Conservation (phyloP, 2,888 invertebrate genomes). For the Lacanobia wlatinum region DNA sequence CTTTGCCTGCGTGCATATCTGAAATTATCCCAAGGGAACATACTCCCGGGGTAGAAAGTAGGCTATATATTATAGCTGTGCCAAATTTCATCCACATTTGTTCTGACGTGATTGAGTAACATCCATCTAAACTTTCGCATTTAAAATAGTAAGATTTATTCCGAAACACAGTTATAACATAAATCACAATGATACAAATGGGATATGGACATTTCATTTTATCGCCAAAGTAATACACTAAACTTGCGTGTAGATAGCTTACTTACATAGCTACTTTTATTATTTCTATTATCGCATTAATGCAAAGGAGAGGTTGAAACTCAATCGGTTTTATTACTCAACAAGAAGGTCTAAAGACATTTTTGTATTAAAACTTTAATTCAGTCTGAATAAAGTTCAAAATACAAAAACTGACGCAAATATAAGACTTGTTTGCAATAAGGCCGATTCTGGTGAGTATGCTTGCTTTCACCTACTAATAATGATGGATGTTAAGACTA, state of each 20-base stretch:
- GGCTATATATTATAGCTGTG: too few relatives aligned
- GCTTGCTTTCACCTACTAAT: neutral
- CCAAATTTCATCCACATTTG: too few relatives aligned
- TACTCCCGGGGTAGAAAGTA: too few relatives aligned
- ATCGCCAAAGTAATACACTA: neutral
- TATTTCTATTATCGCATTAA: neutral
- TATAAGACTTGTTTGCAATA: neutral
- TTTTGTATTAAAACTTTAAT: neutral
- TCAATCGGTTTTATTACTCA: slow-evolving; percentile 1
- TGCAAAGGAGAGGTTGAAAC: neutral
- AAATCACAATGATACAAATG: too few relatives aligned
- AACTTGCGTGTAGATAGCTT: neutral
- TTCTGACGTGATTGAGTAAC: too few relatives aligned
- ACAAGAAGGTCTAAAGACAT: neutral
- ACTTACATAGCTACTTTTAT: neutral
- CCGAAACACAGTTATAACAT: too few relatives aligned
- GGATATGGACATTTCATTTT: too few relatives aligned
- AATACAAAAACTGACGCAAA: neutral
- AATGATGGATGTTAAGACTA: neutral
- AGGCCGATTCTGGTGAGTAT: neutral
- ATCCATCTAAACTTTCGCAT: too few relatives aligned
- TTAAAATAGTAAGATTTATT: too few relatives aligned
- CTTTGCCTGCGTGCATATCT: too few relatives aligned
- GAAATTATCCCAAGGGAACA: too few relatives aligned
- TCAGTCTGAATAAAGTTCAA: neutral